These are phyloP conservation scores for Parambassis ranga DNA, from an alignment of 2,797 vertebrate genomes.

Conservation along the genomic window DNA sequence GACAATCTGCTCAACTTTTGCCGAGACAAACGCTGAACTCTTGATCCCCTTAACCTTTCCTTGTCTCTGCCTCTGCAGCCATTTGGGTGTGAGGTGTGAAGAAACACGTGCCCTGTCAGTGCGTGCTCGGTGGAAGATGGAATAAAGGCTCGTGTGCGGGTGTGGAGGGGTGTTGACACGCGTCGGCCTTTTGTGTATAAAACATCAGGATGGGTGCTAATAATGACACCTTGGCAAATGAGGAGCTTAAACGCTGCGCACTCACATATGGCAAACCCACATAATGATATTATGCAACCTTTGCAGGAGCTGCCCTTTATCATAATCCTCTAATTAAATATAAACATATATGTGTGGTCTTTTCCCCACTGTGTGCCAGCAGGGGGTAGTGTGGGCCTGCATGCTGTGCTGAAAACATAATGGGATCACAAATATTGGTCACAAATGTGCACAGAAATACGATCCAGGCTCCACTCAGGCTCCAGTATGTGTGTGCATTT, in stretches of 20 bases:
- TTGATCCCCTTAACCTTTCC: constrained; percentile 11
- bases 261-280: not conserved
- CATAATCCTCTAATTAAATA: no score
- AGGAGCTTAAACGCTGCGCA: not conserved
- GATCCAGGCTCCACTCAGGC: not conserved
- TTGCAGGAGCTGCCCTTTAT: not conserved
- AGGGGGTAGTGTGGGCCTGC: constrained; percentile 43
- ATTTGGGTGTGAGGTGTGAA: constrained; percentile 71
- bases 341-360: no score
- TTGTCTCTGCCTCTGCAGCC: constrained; percentile 26
- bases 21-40: not conserved
- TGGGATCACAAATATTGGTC: not conserved
- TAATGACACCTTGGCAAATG: constrained; percentile 31
- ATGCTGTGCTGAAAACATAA: not conserved
- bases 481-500: not conserved
- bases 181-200: constrained; percentile 21
- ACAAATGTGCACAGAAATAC: not conserved
- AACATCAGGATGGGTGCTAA: not conserved
- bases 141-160: constrained; percentile 24
- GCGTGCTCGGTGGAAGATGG: constrained; percentile 13
- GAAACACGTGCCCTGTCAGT: constrained; percentile 63
- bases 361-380: not conserved
- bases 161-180: constrained; percentile 40
- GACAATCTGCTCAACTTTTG: not conserved
- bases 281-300: not conserved